These are phyloP conservation scores for Neoarius graeffei DNA, from an alignment of 2,113 vertebrate genomes.

Conservation along the genomic window DNA sequence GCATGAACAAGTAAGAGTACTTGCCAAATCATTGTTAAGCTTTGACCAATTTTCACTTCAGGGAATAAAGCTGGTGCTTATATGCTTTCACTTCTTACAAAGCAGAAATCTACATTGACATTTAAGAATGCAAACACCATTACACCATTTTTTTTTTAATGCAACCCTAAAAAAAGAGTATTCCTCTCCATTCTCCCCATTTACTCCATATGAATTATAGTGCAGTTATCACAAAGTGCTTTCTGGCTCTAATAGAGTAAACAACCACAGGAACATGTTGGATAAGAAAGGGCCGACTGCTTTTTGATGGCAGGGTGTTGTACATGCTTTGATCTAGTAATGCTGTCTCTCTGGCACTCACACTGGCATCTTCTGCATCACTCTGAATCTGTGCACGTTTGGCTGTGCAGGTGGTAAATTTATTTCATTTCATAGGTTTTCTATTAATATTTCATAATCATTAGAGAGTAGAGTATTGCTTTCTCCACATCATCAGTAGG, in stretches of 20 bases:
- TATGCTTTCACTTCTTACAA: constrained; percentile 33
- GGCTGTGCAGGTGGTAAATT: constrained; percentile 17
- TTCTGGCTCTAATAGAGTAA: constrained; percentile 47
- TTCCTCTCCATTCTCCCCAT: constrained; percentile 24
- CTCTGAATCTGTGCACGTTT: constrained; percentile 33
- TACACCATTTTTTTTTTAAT: constrained; percentile 11
- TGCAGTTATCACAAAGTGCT: constrained; percentile 40
- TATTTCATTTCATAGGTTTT: constrained; percentile 46
- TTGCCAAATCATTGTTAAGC: constrained; percentile 6
- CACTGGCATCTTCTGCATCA: constrained; percentile 44
- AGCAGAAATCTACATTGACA: constrained; percentile 19
- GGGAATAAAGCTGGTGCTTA: constrained; percentile 18
- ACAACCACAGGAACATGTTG: constrained; percentile 30
- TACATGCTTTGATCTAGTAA: constrained; percentile 60
- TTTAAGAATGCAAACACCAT: neutral
- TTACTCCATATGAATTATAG: constrained; percentile 41
- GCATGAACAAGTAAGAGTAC: neutral
- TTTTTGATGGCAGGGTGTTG: constrained; percentile 47
- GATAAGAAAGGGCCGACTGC: constrained; percentile 58
- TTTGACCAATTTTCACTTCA: neutral
- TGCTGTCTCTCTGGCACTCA: constrained; percentile 51
- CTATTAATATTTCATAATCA: constrained; percentile 46
- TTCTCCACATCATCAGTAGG: constrained; percentile 57
- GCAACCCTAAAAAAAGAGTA: constrained; percentile 34
- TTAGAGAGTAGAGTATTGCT: constrained; percentile 59